These are phyloP conservation scores for Papio anubis DNA, from an alignment of 2,113 vertebrate species.

Conservation along the genomic window DNA sequence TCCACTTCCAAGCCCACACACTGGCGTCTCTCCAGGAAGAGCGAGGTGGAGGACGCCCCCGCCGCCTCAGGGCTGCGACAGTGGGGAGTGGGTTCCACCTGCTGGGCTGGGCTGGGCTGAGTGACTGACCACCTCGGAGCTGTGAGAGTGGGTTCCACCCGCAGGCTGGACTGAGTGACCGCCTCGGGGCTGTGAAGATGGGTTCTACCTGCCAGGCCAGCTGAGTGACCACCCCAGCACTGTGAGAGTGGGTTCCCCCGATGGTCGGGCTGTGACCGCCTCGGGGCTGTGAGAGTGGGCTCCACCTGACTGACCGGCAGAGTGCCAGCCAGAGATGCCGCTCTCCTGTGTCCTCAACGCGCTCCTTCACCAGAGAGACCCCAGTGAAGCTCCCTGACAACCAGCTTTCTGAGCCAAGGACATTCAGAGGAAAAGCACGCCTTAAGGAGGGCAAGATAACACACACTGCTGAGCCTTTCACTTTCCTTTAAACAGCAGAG, in stretches of 20 bases:
- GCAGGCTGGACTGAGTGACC: no score
- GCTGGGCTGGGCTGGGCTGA: neutral
- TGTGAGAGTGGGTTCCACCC: no score
- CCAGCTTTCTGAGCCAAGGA: neutral
- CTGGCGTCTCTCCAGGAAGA: neutral
- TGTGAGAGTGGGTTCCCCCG: no score
- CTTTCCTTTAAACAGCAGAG: neutral
- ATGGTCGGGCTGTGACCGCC: no score
- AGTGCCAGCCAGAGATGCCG: no score
- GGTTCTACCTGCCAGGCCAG: neutral
- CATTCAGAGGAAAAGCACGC: rapidly evolving
- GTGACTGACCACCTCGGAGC: no score
- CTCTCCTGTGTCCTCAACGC: rapidly evolving
- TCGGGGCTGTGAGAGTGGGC: no score
- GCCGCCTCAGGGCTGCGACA: neutral
- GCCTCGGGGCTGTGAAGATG: no score
- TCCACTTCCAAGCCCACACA: neutral
- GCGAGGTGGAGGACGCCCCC: neutral
- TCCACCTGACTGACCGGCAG: rapidly evolving
- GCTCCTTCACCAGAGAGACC: neutral
- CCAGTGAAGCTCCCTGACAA: neutral
- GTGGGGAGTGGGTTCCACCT: neutral
- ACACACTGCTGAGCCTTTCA: rapidly evolving
- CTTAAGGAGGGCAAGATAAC: neutral
- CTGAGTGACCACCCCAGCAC: no score